Base-by-base conservation (phyloP, 2,888 invertebrate genomes). In the Ennomos fuscantarius region DNA sequence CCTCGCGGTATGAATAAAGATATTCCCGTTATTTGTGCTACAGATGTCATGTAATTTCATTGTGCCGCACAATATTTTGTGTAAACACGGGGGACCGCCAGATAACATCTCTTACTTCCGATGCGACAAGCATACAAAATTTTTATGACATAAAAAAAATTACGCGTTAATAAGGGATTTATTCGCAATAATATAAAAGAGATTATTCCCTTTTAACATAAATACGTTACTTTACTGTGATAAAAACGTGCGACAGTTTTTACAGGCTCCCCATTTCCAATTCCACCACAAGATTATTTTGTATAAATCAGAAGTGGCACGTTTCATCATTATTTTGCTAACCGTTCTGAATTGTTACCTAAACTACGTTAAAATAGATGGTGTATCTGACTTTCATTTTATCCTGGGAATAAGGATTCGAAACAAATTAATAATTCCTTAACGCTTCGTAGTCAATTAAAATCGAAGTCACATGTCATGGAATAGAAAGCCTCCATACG, bases 41-140 rank as follows among this genome's bases (percentile, higher is more conserved):
- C 92, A 92, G 92, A 92, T 92, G 92, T 92, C 91, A 91, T 91
- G 91, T 92, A 90, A 91, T 91, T 86, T 91, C 86, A 92, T 91
- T 92, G 90, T 92, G 87, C 82, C 86, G 81, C 81, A 83, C 89
- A 90, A 92, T 89, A 90, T 91, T 91, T 91, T 86, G 88, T 87
- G 86, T 87, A 91, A 91, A 92, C 89, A 92, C 81, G 82, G 91
- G 90, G 88, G 82, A 82, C 82, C 76, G 78, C 74, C 73, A 86
- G 90, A 91, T 91, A 91, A 87, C 79, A 91, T 89, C 90, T 86
- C 81, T 76, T 77, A 82, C 80, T 79, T 86, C 78, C 80, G 79
- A 87, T 85, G 83, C 78, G 70, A 65, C 74, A 70, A 78, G 77
- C 81, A 79, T 82, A 80, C 74, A 70, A 73, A 72, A 78, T 84